These are phyloP conservation scores for Porites evermanni DNA, from an alignment of 92 coral and sea anemone species.

Conservation along the genomic window DNA sequence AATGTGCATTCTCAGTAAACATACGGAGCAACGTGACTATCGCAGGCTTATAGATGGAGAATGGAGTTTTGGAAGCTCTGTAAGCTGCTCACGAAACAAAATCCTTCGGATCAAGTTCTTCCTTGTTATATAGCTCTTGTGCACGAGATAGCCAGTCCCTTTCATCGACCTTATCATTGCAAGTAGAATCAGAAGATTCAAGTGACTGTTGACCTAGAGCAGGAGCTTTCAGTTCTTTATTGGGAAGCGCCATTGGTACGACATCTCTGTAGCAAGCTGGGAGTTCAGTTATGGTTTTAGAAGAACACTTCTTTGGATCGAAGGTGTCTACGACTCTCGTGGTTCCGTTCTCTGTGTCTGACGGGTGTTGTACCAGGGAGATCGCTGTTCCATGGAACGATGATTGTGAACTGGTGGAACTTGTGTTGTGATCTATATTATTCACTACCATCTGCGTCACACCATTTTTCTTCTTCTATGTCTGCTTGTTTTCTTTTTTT, in stretches of 20 bases:
- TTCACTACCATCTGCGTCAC: conserved; percentile 31
- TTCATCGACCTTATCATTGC: conserved; percentile 46
- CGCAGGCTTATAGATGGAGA: conserved; percentile 52
- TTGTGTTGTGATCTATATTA: conserved; percentile 70
- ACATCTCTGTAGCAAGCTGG: conserved; percentile 60
- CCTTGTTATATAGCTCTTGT: conserved; percentile 42
- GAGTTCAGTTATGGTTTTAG: conserved; percentile 58
- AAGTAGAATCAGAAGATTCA: conserved; percentile 22
- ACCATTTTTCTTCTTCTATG: conserved; percentile 28
- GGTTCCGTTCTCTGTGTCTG: conserved; percentile 45
- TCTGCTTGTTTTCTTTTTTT: conserved; percentile 10
- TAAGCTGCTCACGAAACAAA: conserved; percentile 62
- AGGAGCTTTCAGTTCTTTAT: conserved; percentile 42
- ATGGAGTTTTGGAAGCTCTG: conserved; percentile 56
- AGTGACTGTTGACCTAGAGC: conserved; percentile 25
- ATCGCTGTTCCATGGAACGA: conserved; percentile 78
- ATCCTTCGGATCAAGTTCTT: conserved; percentile 49
- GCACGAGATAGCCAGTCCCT: conserved; percentile 62
- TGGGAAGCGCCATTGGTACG: conserved; percentile 47
- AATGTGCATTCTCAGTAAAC: conserved; percentile 65
- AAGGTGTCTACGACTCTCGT: conserved; percentile 45
- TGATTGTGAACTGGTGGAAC: conserved; percentile 70
- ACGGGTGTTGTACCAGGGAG: conserved; percentile 73
- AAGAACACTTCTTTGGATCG: conserved; percentile 33
- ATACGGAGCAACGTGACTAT: conserved; percentile 60